Percentiles rank a stretch among this genome's conserved stretches.
These are phyloP conservation scores for Eupithecia subumbrata DNA, from an alignment of 2,888 invertebrate genomes.

Conservation along the genomic window DNA sequence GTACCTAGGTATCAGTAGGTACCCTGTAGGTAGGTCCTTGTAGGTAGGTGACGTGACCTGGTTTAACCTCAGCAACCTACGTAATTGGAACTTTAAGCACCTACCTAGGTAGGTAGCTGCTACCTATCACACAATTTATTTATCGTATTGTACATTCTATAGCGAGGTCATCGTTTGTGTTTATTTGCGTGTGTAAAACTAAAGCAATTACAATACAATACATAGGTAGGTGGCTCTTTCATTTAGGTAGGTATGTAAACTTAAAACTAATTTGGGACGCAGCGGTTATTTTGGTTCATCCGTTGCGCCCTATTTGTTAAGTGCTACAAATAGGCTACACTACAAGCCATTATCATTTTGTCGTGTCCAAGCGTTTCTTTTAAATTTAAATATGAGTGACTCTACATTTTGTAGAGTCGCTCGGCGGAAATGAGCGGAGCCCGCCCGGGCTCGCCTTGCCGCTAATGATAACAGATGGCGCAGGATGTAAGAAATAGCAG, in stretches of 20 bases:
- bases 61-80: background rate
- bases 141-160: conserved; percentile 1
- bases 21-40: too few relatives aligned
- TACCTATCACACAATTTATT: too few relatives aligned
- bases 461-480: conserved; percentile 10
- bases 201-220: background rate
- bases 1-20: too few relatives aligned
- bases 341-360: too few relatives aligned
- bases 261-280: too few relatives aligned
- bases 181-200: background rate
- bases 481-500: background rate
- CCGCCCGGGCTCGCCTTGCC: background rate
- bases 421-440: background rate
- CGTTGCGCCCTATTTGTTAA: too few relatives aligned
- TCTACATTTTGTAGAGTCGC: too few relatives aligned
- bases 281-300: background rate
- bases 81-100: background rate
- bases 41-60: background rate
- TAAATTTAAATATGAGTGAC: too few relatives aligned
- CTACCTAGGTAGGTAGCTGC: background rate
- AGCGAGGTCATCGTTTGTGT: conserved; percentile 5
- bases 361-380: too few relatives aligned
- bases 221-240: too few relatives aligned
- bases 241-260: too few relatives aligned
- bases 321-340: too few relatives aligned